Evolutionary conservation across 1,140 invertebrate genomes (phyloP), one percentile per base, ranked within the genome.

Genomic region (Megalonaias nervosa): DNA sequence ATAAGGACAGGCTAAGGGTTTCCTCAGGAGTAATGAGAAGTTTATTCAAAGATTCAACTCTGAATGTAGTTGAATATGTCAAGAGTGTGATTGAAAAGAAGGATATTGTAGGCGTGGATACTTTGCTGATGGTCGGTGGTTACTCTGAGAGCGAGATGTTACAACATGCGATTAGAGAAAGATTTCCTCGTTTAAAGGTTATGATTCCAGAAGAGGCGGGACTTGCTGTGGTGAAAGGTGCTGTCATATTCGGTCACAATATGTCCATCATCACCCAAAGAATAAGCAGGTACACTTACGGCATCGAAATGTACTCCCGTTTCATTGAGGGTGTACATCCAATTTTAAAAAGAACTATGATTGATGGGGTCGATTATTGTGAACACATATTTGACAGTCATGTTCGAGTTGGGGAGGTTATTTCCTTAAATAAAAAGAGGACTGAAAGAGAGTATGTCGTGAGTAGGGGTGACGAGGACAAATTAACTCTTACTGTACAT

Each of bases 81-180:
- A 38, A 38, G 4, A 38, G 38, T 38, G 38, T 38, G 38, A 38
- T 38, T 38, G 38, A 38, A 38, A 38, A 38, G 38, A 38, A 38
- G 38, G 38, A 38, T 3, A 38, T 38, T 38, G 38, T 5, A 38
- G 38, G 38, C 38, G 38, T 38, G 38, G 38, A 9, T 6, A 38
- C 38, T 38, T 38, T 38, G 38, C 21, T 66, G 15, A 66, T 66
- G 64, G 64, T 66, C 13, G 64, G 64, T 66, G 64, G 64, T 16
- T 66, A 26, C 31, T 66, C 64, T 16, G 23, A 31, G 21, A 26
- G 17, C 64, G 21, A 17, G 15, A 17, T 66, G 15, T 3, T 66
- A 12, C 64, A 66, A 23, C 21, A 66, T 26, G 15, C 15, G 2
- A 66, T 66, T 26, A 17, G 31, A 66, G 31, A 31, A 66, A 2